Base-by-base conservation (phyloP, 30 jellyfish, hydroid and myxozoan species). In the Chrysaora quinquecirrha region DNA sequence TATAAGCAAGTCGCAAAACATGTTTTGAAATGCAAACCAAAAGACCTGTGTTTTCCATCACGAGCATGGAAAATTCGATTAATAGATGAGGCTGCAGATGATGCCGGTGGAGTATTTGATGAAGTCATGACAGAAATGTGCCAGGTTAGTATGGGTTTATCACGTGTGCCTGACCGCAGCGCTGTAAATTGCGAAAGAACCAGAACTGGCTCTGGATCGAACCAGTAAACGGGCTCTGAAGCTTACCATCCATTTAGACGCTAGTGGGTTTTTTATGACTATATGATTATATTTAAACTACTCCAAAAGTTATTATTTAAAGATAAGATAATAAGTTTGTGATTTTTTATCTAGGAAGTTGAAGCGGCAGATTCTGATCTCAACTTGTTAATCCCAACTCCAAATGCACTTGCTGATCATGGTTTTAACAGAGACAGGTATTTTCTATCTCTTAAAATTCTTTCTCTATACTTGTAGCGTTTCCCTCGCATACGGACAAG, bases 91-190 rank as follows among this genome's bases (percentile, higher is more conserved):
- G 98, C 97, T 0, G 98, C 98, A 4, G 98, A 93, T 46, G 98
- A 93, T 61, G 98, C 98, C 2, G 98, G 98, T 27, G 98, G 98
- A 14, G 98, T 93, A 1, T 93, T 86, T 76, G 98, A 93, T 61
- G 98, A 93, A 48, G 81, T 87, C 47, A 78, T 87, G 77, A 93
- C 98, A 25, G 97, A 93, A 58, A 93, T 93, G 95, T 93, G 98
- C 72, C 95, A 87, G 95, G 98, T 93, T 78, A 63, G 84, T 73
- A n/a, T n/a, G n/a, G n/a, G n/a, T n/a, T n/a, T n/a, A n/a, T n/a
- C n/a, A n/a, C n/a, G n/a, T n/a, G n/a, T n/a, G n/a, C n/a, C n/a
- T n/a, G n/a, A n/a, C n/a, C n/a, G n/a, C n/a, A n/a, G n/a, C n/a
- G n/a, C n/a, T n/a, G n/a, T n/a, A n/a, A n/a, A n/a, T n/a, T n/a